Evolutionary conservation across 1,140 invertebrate species (phyloP).

Genomic region (Stegodyphus dumicola): DNA sequence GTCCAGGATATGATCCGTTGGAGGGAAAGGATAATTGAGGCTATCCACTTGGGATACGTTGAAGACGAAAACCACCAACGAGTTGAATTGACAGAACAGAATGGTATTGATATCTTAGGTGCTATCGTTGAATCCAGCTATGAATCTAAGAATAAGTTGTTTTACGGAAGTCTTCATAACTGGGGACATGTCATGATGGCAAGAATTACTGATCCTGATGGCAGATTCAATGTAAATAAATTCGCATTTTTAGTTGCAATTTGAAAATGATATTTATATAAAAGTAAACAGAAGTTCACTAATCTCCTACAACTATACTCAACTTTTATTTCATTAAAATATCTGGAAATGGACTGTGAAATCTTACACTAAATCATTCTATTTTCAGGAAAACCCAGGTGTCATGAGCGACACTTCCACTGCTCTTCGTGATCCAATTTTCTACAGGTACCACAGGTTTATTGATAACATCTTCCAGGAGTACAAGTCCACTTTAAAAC

Average conservation of each 20-base stretch:
- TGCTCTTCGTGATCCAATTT: slow-evolving; percentile 52
- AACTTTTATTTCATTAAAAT: not conserved
- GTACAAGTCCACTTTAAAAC: slow-evolving; percentile 34
- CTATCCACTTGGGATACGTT: slow-evolving; percentile 53
- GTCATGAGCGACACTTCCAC: slow-evolving; percentile 59
- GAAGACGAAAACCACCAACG: slow-evolving; percentile 36
- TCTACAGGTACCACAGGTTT: slow-evolving; percentile 58
- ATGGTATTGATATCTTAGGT: slow-evolving; percentile 71
- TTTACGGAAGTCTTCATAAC: slow-evolving; percentile 70
- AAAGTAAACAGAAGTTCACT: not conserved
- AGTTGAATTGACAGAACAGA: slow-evolving; percentile 24
- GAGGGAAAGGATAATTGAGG: slow-evolving; percentile 61
- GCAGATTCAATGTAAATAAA: slow-evolving; percentile 63
- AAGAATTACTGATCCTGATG: slow-evolving; percentile 79
- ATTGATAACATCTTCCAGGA: slow-evolving; percentile 58
- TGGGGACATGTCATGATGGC: slow-evolving; percentile 72
- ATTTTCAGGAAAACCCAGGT: slow-evolving; percentile 59
- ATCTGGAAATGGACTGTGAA: not conserved
- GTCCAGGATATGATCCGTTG: slow-evolving; percentile 69
- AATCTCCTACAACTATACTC: not conserved
- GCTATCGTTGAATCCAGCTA: slow-evolving; percentile 73
- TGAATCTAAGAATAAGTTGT: slow-evolving; percentile 69
- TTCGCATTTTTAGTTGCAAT: not conserved
- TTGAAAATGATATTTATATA: not conserved
- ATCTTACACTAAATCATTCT: too few species aligned